Conservation (phyloP, 2,888 invertebrate species). For the Blastobasis lacticolella region DNA sequence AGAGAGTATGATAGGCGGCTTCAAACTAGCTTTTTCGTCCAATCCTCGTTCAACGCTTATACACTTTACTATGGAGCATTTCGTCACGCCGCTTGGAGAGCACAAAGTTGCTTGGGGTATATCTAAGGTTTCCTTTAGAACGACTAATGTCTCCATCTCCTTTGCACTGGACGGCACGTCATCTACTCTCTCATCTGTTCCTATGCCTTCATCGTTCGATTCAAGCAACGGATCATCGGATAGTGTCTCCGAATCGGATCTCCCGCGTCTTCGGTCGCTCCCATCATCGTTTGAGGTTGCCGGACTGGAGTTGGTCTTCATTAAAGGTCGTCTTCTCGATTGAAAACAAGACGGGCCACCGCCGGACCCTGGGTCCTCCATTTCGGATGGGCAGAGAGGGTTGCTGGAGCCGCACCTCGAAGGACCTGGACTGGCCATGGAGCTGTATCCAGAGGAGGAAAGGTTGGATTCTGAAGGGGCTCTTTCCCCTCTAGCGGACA, state of each 20-base stretch:
- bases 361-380: slow-evolving; percentile 81
- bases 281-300: slow-evolving; percentile 57
- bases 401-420: slow-evolving; percentile 88
- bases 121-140: slow-evolving; percentile 60
- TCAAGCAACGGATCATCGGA: slow-evolving; percentile 82
- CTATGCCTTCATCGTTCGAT: slow-evolving; percentile 85
- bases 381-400: slow-evolving; percentile 83
- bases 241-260: slow-evolving; percentile 83
- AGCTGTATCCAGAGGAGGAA: slow-evolving; percentile 88
- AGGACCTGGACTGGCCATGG: slow-evolving; percentile 89
- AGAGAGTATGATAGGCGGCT: slow-evolving; percentile 72
- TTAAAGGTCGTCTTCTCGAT: slow-evolving; percentile 75
- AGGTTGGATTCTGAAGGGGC: slow-evolving; percentile 88
- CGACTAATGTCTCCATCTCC: slow-evolving; percentile 66
- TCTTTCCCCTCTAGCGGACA: slow-evolving; percentile 80
- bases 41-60: slow-evolving; percentile 70
- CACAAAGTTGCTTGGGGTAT: slow-evolving; percentile 56
- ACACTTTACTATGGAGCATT: slow-evolving; percentile 72
- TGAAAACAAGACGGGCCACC: slow-evolving; percentile 69
- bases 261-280: slow-evolving; percentile 70
- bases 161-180: slow-evolving; percentile 81
- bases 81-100: slow-evolving; percentile 65
- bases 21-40: slow-evolving; percentile 60
- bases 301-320: slow-evolving; percentile 75
- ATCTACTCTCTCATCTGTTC: slow-evolving; percentile 83